A percentile compares a stretch with the other conserved stretches of the same genome.
These are phyloP conservation scores for Andrena dorsata DNA, from an alignment of 2,888 invertebrate genomes.

Conservation along the genomic window DNA sequence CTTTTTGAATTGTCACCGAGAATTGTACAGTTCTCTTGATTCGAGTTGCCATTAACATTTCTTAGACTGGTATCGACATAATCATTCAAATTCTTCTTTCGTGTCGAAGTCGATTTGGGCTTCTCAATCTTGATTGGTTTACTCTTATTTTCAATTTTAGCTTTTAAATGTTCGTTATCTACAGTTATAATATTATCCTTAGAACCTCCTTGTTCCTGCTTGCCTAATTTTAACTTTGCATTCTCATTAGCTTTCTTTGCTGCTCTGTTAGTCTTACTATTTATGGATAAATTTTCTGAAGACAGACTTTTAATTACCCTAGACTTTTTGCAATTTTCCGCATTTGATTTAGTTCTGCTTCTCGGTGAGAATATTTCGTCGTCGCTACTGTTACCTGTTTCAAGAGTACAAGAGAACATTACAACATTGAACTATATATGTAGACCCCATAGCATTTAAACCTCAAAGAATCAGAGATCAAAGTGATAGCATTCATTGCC, in stretches of 20 bases:
- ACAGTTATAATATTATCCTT: background rate
- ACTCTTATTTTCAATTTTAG: conserved; percentile 2
- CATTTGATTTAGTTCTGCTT: conserved; percentile 47
- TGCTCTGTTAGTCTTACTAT: conserved; percentile 12
- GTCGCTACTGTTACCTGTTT: conserved; percentile 64
- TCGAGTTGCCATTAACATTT: background rate
- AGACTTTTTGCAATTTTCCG: conserved; percentile 33
- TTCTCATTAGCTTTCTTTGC: background rate
- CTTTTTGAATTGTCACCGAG: conserved; percentile 59
- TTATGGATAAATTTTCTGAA: conserved; percentile 14
- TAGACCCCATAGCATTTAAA: conserved; percentile 5
- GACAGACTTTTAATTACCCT: background rate
- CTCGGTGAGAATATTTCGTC: conserved; percentile 70
- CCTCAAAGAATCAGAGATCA: conserved; percentile 81
- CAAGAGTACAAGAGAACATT: conserved; percentile 24
- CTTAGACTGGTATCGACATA: background rate
- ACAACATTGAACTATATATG: conserved; percentile 34
- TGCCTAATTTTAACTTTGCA: conserved; percentile 10
- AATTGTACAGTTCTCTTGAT: background rate
- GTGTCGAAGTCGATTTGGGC: background rate
- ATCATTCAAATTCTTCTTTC: background rate
- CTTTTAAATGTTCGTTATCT: conserved; percentile 1
- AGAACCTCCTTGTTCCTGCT: background rate
- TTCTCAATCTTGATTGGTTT: conserved; percentile 3
- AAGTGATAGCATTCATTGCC: conserved; percentile 79